Evolutionary conservation across 2,888 invertebrate species (phyloP).

Genomic region (Portevinia maculata): DNA sequence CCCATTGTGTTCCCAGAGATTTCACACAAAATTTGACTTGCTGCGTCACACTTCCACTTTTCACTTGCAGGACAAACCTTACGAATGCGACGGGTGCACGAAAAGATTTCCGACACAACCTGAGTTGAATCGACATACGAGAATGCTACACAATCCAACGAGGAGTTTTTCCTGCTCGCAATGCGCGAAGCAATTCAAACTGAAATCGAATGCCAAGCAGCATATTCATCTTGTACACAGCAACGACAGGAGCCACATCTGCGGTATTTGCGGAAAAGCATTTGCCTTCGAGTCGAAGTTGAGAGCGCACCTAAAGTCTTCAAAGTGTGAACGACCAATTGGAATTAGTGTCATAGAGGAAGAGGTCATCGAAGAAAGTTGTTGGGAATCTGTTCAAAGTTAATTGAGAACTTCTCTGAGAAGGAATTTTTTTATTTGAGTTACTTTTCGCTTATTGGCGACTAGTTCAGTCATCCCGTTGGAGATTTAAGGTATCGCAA

Average conservation of each 20-base stretch:
- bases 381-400: neutral
- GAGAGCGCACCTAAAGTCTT: slow-evolving; percentile 7
- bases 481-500: too few species aligned
- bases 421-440: neutral
- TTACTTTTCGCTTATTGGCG: neutral
- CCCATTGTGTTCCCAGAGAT: slow-evolving; percentile 18
- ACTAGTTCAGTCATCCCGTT: too few species aligned
- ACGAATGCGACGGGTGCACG: slow-evolving; percentile 4
- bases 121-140: slow-evolving; percentile 38
- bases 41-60: slow-evolving; percentile 28
- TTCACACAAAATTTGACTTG: slow-evolving; percentile 46
- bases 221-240: slow-evolving; percentile 31
- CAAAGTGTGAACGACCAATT: slow-evolving; percentile 13
- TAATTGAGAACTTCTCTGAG: too few species aligned
- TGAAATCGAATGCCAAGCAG: slow-evolving; percentile 34
- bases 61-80: neutral
- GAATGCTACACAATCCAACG: neutral
- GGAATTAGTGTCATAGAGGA: slow-evolving; percentile 2
- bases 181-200: slow-evolving; percentile 40
- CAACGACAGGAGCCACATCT: neutral
- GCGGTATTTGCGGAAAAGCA: slow-evolving; percentile 22
- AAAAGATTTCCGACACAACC: slow-evolving; percentile 43
- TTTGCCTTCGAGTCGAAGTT: slow-evolving; percentile 28
- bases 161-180: slow-evolving; percentile 31
- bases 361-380: neutral